Evolutionary conservation across 2,113 vertebrate species (phyloP), one percentile per base, ranked within the genome.

Genomic region (Zosterops japonicus): DNA sequence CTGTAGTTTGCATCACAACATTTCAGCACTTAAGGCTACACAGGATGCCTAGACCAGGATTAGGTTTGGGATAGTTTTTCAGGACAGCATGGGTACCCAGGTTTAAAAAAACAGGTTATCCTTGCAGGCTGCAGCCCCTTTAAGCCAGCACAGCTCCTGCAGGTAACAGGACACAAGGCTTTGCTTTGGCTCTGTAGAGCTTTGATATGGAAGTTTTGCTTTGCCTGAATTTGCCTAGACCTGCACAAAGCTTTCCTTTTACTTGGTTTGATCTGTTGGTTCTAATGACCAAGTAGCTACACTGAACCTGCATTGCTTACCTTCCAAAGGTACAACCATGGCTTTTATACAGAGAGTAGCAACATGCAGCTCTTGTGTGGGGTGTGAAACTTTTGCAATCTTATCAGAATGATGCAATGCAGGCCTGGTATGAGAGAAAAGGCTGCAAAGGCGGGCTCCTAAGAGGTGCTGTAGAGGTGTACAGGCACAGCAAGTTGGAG

Each of bases 41-140:
- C 1, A 9, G 31, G 29, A 61, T 47, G 42, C 21, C 21, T 67
- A 63, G 27, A 47, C 8, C 14, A 80, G 52, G n/a, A 53, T 71
- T 61, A 61, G 15, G 6, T 83, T 52, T 35, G 39, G 14, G 13
- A 35, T 59, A 35, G 17, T 39, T 61, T 80, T 65, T 76, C 57
- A 83, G 53, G 49, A 44, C 6, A n/a, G 24, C 14, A 11, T 22
- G 39, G 29, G 35, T 29, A 67, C 7, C 5, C n/a, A 31, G 5
- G 25, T 87, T 55, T 71, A 35, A 55, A 83, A 81, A 70, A 60
- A 14, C 1, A 0, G 1, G 7, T 11, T 60, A 13, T 33, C 20
- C 3, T 23, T n/a, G 33, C 0, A 0, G 14, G 39, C n/a, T 59
- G 25, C 31, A 36, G 50, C 19, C 17, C 39, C 2, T 5, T 55